phyloP scores from a whole-genome alignment of 2,888 invertebrate genomes.

The Bellardia bayeri region DNA sequence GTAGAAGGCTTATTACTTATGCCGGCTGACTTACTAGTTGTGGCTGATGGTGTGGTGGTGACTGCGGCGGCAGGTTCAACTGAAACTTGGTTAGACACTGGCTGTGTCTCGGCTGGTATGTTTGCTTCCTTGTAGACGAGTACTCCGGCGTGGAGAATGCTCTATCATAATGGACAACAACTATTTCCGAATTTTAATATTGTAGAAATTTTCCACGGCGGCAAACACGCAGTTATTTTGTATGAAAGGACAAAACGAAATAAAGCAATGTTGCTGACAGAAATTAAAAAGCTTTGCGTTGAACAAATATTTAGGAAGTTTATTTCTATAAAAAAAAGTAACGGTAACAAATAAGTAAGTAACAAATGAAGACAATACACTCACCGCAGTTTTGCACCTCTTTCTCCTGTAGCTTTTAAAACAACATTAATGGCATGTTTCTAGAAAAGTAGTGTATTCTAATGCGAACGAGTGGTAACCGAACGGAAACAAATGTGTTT shows the following conservation, averaged over 20 bases:
- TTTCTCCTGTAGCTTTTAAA: background rate
- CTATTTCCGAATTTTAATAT: background rate
- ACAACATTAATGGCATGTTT: background rate
- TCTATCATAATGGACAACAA: background rate
- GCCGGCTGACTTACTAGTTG: background rate
- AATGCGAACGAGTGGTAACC: too few species aligned
- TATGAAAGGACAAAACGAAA: conserved; percentile 16
- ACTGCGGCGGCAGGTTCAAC: conserved; percentile 11
- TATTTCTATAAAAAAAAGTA: conserved; percentile 18
- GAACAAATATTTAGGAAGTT: conserved; percentile 9
- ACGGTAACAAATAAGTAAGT: conserved; percentile 6
- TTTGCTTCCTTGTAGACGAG: background rate
- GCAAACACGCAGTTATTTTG: conserved; percentile 1
- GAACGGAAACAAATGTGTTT: too few species aligned
- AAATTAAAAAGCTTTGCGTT: background rate
- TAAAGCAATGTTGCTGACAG: conserved; percentile 11
- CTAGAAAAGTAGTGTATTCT: too few species aligned
- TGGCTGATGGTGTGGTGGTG: background rate
- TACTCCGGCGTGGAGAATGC: conserved; percentile 1
- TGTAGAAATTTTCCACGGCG: background rate
- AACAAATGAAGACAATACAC: too few species aligned
- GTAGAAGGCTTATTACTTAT: background rate
- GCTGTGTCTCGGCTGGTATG: conserved; percentile 14
- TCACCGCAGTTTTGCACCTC: conserved; percentile 50
- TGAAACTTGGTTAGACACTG: background rate